Evolutionary conservation across 2,113 vertebrate genomes (phyloP), one percentile per base, ranked within the genome.

Genomic region (Calyptomena viridis): DNA sequence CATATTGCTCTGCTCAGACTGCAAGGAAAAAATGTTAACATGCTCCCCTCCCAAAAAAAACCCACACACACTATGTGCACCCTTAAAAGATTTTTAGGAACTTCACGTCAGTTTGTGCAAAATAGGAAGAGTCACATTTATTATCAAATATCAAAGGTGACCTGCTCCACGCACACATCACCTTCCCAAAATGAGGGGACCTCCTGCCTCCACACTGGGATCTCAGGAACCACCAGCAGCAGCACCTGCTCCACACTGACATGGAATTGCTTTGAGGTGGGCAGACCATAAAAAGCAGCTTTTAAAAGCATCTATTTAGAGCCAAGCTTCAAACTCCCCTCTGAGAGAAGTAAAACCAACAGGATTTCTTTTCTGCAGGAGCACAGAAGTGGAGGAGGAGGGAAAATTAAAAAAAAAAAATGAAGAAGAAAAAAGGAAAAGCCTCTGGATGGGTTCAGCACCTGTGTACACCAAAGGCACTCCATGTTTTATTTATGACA

Each of bases 401-500:
- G 2, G 2, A 12, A 50, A 40, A 53, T 14, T 39, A 6, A 16
- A 30, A 23, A 37, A 30, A 44, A 39, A 40, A 30, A 14, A 16
- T 20, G 9, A 50, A 16, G 39, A 37, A 11, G 31, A 44, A 24
- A 11, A 37, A 33, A 42, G 2, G 30, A 46, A 28, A 39, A 62
- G 27, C 27, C 55, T 85, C 50, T 39, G 35, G 62, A 37, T 50
- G 46, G 53, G 59, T 74, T 90, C 67, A 69, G 93, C 75, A 95
- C 90, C 90, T 80, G n/a, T 13, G 42, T 53, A 49, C 28, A 67
- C 67, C 84, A 58, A 83, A 90, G 39, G 47, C 42, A 88, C 39
- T 50, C 83, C 22, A 52, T 80, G 67, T 83, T 91, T 90, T 84
- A 84, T 86, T 59, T 28, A 95, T n/a, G 13, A 83, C 47, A 76